Percentiles rank a stretch among this genome's conserved stretches.
These are phyloP conservation scores for Scrobipalpa atriplicella DNA, from an alignment of 2,888 invertebrate species.

Conservation along the genomic window DNA sequence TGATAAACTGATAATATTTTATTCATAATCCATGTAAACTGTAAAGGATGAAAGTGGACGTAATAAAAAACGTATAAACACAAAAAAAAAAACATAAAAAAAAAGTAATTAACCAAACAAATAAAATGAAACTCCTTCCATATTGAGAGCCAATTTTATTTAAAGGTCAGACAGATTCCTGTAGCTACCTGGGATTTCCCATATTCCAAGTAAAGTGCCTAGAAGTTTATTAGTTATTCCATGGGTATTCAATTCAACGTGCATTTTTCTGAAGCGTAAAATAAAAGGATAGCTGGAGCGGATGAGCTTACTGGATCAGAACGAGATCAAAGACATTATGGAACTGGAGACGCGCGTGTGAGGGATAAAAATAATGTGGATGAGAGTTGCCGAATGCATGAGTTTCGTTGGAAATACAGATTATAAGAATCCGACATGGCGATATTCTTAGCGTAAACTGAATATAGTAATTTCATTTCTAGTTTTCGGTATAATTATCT, in stretches of 20 bases:
- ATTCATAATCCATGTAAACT: neutral
- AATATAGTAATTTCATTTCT: no score
- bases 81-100: neutral
- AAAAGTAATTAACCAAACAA: no score
- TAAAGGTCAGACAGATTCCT: no score
- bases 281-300: neutral
- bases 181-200: no score
- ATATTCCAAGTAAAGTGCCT: no score
- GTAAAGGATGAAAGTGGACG: neutral
- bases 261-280: neutral
- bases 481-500: no score
- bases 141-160: no score
- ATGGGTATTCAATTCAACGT: no score
- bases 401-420: neutral
- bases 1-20: neutral
- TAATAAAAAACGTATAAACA: neutral
- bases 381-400: neutral
- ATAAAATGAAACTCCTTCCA: no score
- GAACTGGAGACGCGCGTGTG: conserved; percentile 49
- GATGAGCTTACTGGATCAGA: conserved; percentile 6
- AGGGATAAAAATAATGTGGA: conserved; percentile 71
- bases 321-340: conserved; percentile 40
- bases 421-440: neutral
- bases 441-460: no score
- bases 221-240: no score